A percentile compares a stretch with the other conserved stretches of the same genome.
Conservation (phyloP, 2,888 invertebrate genomes). For the Heterodera filipjevi region DNA sequence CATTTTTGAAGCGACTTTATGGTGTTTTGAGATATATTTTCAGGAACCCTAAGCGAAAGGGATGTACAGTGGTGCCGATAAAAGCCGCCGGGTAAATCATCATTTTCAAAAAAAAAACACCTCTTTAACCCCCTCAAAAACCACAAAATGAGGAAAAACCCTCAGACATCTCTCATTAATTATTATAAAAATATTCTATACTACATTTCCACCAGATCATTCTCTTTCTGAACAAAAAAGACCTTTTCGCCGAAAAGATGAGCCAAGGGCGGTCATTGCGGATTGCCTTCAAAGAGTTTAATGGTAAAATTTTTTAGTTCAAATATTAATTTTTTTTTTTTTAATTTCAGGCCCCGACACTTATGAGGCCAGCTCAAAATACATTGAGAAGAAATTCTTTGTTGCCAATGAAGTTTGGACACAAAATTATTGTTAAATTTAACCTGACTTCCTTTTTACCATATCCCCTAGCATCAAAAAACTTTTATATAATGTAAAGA, state of each 20-base stretch:
- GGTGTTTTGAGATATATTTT: too few relatives aligned
- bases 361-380: slow-evolving; percentile 47
- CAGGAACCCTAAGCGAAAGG: too few relatives aligned
- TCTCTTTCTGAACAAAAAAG: slow-evolving; percentile 77
- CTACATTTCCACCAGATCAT: slow-evolving; percentile 74
- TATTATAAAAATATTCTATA: background rate
- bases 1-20: too few relatives aligned
- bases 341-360: slow-evolving; percentile 46
- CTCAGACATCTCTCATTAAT: background rate
- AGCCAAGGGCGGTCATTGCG: slow-evolving; percentile 47
- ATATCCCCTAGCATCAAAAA: background rate
- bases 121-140: background rate
- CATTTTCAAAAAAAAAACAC: too few relatives aligned
- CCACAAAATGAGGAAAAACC: background rate
- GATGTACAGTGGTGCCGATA: too few relatives aligned
- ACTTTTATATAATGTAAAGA: too few relatives aligned
- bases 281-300: slow-evolving; percentile 53
- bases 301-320: slow-evolving; percentile 24
- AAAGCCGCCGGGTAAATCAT: too few relatives aligned
- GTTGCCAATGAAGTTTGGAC: slow-evolving; percentile 50
- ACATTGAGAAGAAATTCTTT: slow-evolving; percentile 54
- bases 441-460: too few relatives aligned
- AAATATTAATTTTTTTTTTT: slow-evolving; percentile 13
- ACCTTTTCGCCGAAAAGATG: slow-evolving; percentile 58
- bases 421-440: background rate